Evolutionary conservation across 2,797 vertebrate genomes (phyloP), one percentile per base, ranked within the genome.

Genomic region (Poliocrania exsul): DNA sequence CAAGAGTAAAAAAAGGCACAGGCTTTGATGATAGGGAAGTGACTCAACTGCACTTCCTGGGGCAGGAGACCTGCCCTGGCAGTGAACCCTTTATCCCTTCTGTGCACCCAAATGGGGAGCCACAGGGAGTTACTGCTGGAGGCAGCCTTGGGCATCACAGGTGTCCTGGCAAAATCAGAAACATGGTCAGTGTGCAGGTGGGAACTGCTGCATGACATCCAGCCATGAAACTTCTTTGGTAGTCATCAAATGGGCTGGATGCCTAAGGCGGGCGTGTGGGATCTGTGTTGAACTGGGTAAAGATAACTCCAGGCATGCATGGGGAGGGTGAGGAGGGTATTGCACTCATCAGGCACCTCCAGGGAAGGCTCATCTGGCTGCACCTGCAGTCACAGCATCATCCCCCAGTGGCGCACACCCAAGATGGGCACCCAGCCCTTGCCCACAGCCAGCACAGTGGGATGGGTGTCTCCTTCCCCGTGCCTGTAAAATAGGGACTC

Each of bases 361-460:
- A 20, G 37, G 19, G 15, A 42, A 56, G 23, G 37, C 37, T 72
- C 64, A 1, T 0, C 3, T 21, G 29, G 49, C 47, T 54, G 50
- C 66, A 4, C 1, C 0, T 1, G 16, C 19, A 21, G 31, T 3
- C 31, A 6, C 80, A 29, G 72, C 82, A 24, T 16, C 82, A 25
- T 19, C 24, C 8, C 38, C 20, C 42, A 3, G 4, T 0, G 6
- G 37, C 28, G 2, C 49, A 50, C 23, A 80, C 7, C 28, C 4
- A 0, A 18, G 14, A 29, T 0, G 4, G 2, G 4, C 2, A 6
- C 18, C 33, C 57, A 35, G 50, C 50, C 70, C 38, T 16, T n/a
- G 60, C 2, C 57, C 44, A 2, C 0, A 1, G 35, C 33, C 82
- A 23, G 20, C 1, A 0, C 9, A 0, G 4, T 10, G 37, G 26